phyloP scores from a whole-genome alignment of 2,888 invertebrate species.

The Escarpia spicata region DNA sequence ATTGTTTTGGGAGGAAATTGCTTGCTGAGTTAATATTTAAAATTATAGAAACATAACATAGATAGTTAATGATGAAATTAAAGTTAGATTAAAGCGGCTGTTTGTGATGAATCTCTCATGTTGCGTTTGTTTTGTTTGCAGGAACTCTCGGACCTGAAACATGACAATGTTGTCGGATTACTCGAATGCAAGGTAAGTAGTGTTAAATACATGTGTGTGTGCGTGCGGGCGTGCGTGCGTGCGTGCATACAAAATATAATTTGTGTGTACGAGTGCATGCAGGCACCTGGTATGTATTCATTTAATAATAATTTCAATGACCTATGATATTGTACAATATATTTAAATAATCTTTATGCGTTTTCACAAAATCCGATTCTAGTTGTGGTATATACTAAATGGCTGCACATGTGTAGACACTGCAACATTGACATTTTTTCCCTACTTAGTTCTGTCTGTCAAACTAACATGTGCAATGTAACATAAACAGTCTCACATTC shows the following conservation, averaged over 20 bases:
- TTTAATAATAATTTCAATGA: no score
- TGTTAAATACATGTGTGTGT: neutral
- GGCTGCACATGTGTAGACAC: no score
- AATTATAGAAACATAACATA: neutral
- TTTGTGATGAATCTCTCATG: neutral
- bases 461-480: neutral
- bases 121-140: conserved; percentile 61
- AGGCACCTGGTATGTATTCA: no score
- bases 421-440: no score
- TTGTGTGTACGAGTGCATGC: neutral
- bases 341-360: no score
- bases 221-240: neutral
- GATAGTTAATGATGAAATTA: neutral
- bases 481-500: neutral
- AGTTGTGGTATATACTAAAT: no score
- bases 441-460: neutral
- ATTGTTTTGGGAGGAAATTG: neutral
- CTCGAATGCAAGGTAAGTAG: conserved; percentile 89
- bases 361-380: no score
- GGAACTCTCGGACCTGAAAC: conserved; percentile 95
- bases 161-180: conserved; percentile 97
- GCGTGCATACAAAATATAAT: neutral
- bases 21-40: neutral
- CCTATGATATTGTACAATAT: no score
- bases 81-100: neutral